Percentiles rank a stretch among this genome's conserved stretches.
Evolutionary conservation across 2,113 vertebrate genomes (phyloP).

Genomic region (Asarcornis scutulata): DNA sequence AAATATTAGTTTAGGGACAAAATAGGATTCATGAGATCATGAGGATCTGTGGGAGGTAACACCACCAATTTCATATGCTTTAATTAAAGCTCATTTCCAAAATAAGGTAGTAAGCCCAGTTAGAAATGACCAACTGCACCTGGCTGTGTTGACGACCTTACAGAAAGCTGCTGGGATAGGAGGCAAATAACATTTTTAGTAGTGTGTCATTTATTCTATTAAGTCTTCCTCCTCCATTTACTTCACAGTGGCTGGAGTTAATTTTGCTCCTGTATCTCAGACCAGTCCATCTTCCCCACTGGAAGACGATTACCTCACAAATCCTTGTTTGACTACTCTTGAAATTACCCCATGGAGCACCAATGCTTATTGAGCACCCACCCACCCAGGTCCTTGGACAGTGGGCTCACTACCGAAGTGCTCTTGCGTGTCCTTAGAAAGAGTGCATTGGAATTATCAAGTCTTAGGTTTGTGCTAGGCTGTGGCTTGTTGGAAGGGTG

Average conservation of each 20-base stretch:
- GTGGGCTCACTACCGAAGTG: background rate
- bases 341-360: background rate
- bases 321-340: background rate
- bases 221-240: background rate
- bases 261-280: background rate
- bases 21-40: background rate
- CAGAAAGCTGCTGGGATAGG: background rate
- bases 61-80: background rate
- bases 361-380: background rate
- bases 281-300: background rate
- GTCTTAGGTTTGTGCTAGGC: background rate
- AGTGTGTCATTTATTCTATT: background rate
- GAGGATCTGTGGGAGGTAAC: accelerated
- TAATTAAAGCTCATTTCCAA: background rate
- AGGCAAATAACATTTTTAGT: background rate
- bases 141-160: background rate
- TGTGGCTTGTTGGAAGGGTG: background rate
- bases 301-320: background rate
- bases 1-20: background rate
- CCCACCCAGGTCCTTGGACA: background rate
- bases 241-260: background rate
- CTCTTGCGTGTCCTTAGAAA: background rate
- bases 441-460: background rate
- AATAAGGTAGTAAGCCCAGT: background rate
- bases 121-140: background rate